A percentile compares a stretch with the other conserved stretches of the same genome.
Evolutionary conservation across 2,888 invertebrate genomes (phyloP).

Genomic region (Mesochorus sp.): DNA sequence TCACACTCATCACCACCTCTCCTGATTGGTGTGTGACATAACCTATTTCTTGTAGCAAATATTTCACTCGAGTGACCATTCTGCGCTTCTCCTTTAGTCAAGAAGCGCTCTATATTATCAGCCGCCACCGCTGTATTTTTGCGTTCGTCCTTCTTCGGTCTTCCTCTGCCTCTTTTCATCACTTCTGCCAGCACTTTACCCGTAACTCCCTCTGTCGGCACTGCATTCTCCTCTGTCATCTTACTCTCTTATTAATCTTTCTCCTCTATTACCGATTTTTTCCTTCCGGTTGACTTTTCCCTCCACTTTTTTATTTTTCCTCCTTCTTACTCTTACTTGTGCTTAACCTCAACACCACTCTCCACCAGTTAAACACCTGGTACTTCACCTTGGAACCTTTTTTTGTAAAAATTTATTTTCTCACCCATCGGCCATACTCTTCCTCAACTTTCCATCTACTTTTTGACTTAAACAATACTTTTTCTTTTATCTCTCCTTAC

Average conservation of each 20-base stretch:
- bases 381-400: too few species aligned
- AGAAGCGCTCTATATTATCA: constrained; percentile 21
- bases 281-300: background rate
- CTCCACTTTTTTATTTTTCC: background rate
- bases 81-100: background rate
- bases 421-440: too few species aligned
- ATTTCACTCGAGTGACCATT: background rate
- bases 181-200: background rate
- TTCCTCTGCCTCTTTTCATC: constrained; percentile 15
- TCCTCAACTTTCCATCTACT: background rate
- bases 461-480: background rate
- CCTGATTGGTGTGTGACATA: constrained; percentile 6
- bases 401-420: too few species aligned
- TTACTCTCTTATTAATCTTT: background rate
- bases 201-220: background rate
- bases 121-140: background rate
- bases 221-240: background rate
- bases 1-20: background rate
- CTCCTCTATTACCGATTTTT: background rate
- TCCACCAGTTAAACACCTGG: too few species aligned
- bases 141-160: background rate
- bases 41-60: background rate
- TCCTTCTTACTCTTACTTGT: background rate
- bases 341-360: background rate
- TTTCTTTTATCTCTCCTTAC: background rate